Evolutionary conservation across 2,888 invertebrate genomes (phyloP).

Genomic region (Nipponacmea schrenckii): DNA sequence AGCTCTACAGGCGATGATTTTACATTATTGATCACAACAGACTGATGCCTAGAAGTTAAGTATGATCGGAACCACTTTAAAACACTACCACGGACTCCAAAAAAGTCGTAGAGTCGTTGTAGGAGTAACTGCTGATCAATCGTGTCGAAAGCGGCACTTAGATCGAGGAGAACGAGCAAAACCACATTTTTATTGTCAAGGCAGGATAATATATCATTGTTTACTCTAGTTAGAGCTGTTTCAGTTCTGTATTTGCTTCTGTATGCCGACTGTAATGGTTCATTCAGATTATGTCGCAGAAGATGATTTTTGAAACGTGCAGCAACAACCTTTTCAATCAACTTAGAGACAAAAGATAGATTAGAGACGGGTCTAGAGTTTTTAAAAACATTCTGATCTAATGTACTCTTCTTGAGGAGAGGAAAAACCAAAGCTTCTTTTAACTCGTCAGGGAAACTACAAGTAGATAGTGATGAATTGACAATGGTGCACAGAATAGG

Average conservation of each 20-base stretch:
- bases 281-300: slow-evolving; percentile 23
- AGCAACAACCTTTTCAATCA: slow-evolving; percentile 30
- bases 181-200: slow-evolving; percentile 27
- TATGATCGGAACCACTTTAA: slow-evolving; percentile 31
- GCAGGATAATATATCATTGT: slow-evolving; percentile 28
- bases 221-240: slow-evolving; percentile 27
- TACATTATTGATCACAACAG: too few relatives aligned
- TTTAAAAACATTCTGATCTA: slow-evolving; percentile 3
- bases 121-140: slow-evolving; percentile 29
- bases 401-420: background rate
- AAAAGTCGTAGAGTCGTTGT: slow-evolving; percentile 19
- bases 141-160: too few relatives aligned
- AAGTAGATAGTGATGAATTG: background rate
- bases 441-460: background rate
- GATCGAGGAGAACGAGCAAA: slow-evolving; percentile 30
- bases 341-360: slow-evolving; percentile 26
- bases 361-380: slow-evolving; percentile 35
- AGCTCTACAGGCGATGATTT: too few relatives aligned
- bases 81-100: slow-evolving; percentile 25
- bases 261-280: slow-evolving; percentile 25
- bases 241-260: slow-evolving; percentile 30
- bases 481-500: background rate
- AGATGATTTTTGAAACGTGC: slow-evolving; percentile 25
- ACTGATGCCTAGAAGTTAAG: slow-evolving; percentile 22
- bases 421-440: background rate